Percentiles rank a stretch among this genome's conserved stretches.
phyloP scores from a whole-genome alignment of 2,797 vertebrate species.

The Buphagus erythrorhynchus region DNA sequence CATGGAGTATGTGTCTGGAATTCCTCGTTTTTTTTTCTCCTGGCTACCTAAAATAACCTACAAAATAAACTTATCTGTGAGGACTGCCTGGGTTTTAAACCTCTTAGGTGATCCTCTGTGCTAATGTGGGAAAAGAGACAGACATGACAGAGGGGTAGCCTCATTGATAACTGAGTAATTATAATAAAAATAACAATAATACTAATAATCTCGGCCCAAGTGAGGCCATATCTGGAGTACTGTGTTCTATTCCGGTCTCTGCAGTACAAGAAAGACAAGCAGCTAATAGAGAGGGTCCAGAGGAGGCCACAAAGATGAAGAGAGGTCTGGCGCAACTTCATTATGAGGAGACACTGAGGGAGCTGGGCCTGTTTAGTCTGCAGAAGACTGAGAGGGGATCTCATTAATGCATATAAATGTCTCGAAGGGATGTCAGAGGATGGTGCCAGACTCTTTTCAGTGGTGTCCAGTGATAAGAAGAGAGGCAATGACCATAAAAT shows the following conservation, averaged over 20 bases:
- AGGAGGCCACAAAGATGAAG: neutral
- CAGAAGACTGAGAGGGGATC: neutral
- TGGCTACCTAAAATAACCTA: neutral
- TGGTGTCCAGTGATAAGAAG: neutral
- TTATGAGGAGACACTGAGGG: neutral
- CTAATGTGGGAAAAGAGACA: neutral
- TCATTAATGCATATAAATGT: neutral
- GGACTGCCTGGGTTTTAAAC: neutral
- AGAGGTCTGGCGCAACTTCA: neutral
- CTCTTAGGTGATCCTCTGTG: neutral
- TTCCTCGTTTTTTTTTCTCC: no score
- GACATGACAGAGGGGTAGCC: fast-evolving
- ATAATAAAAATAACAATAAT: neutral
- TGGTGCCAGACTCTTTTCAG: neutral
- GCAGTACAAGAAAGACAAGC: neutral
- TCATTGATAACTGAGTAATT: neutral
- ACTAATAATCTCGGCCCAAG: fast-evolving
- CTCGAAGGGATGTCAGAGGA: neutral
- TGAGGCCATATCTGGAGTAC: neutral
- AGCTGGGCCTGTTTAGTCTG: neutral
- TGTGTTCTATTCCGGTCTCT: neutral
- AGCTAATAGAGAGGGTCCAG: neutral
- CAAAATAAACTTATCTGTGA: neutral
- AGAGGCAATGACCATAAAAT: neutral
- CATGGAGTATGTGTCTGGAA: neutral